phyloP scores from a whole-genome alignment of 2,888 invertebrate genomes.

The Trachelus stipa region DNA sequence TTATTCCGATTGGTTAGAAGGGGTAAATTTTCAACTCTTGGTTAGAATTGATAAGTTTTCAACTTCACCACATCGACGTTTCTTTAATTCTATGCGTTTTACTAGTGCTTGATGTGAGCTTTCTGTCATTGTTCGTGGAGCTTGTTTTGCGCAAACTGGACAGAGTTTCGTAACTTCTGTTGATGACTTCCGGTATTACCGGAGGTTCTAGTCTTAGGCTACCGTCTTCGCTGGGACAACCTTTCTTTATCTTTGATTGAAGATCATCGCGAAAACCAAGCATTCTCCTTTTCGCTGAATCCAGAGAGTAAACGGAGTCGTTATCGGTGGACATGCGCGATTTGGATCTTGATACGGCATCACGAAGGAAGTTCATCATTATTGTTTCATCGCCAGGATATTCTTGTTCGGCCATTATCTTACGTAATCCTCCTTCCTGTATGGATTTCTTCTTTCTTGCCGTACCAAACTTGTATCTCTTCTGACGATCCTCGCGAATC shows the following conservation, averaged over 20 bases:
- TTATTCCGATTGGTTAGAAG: not conserved
- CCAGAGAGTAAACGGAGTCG: constrained; percentile 22
- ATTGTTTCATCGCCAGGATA: constrained; percentile 17
- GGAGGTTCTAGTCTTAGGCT: constrained; percentile 71
- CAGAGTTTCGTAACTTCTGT: constrained; percentile 70
- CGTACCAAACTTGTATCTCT: not conserved
- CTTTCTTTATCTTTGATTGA: not conserved
- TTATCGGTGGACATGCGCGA: constrained; percentile 21
- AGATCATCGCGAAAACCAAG: not conserved
- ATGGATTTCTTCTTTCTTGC: constrained; percentile 8
- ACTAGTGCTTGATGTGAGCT: constrained; percentile 43
- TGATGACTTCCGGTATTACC: constrained; percentile 70
- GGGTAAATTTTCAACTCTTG: not conserved
- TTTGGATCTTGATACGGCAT: constrained; percentile 16
- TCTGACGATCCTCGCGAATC: not conserved
- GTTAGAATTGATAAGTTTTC: not conserved
- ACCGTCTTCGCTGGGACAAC: not conserved
- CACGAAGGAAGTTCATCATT: constrained; percentile 19
- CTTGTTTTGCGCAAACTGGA: constrained; percentile 67
- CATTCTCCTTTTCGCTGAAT: constrained; percentile 9
- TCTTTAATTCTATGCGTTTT: not conserved
- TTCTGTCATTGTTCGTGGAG: not conserved
- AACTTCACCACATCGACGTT: not conserved
- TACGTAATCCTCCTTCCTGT: not conserved
- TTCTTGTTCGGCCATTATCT: constrained; percentile 4